Base-by-base conservation (phyloP, 1,140 invertebrate genomes). In the Idris sp. region DNA sequence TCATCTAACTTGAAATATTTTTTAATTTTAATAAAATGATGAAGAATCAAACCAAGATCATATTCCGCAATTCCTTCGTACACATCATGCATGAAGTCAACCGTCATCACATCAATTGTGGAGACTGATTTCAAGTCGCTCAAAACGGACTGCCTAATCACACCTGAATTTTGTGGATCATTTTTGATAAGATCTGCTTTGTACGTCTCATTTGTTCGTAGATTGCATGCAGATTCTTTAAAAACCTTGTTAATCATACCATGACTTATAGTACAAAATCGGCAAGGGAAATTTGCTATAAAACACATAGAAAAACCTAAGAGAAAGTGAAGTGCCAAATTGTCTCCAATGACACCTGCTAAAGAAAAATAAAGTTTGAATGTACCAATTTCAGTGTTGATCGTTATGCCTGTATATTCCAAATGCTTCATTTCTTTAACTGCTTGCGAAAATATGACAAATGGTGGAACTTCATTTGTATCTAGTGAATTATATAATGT, bases 261-360 rank as follows among this genome's bases (percentile, higher is more conserved):
- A 15, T 11, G 14, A 2, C 38, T 13, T 8, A 69, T 64, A 13
- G 49, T 2, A 15, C 72, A 75, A 62, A 73, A 68, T 26, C 68
- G 30, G 15, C 76, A 78, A 11, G 53, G 64, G 18, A 30, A 10
- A 19, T 69, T 61, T 31, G 58, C 14, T 48, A 0, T 36, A 15
- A 76, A 78, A 11, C 73, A 44, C 19, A 18, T 49, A 15, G 11
- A 31, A 13, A 76, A 73, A 26, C 73, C 76, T 26, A 73, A 30
- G 7, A 78, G 62, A 7, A 26, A 46, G 41, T 78, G 54, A 0
- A 65, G 44, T 9, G 43, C 73, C 15, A 76, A 61, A 65, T 76
- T 76, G 54, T 71, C 65, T 14, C 59, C 65, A 9, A 59, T 61
- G 2, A 67, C 19, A 35, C 43, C 33, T 13, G 33, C 38, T 43